Conservation (phyloP, 1,140 invertebrate species). For the Zaprionus lachaisei region DNA sequence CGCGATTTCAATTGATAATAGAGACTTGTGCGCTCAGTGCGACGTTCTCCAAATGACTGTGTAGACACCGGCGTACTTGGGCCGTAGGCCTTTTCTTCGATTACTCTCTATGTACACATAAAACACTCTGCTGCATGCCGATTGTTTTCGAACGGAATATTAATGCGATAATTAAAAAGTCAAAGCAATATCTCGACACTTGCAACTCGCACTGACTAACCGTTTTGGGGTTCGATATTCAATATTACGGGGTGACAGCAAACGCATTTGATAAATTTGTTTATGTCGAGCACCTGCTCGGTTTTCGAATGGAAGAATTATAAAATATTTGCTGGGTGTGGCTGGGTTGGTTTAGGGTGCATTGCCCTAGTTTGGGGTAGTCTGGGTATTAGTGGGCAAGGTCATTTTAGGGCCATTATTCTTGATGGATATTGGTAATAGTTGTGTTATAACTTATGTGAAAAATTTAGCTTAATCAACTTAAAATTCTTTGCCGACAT, state of each 20-base stretch:
- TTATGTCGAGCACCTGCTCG: constrained; percentile 23
- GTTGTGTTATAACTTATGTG: background rate
- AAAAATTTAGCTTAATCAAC: background rate
- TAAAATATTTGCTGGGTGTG: background rate
- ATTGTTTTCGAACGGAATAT: constrained; percentile 48
- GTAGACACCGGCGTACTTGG: background rate
- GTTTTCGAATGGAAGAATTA: constrained; percentile 41
- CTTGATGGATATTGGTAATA: background rate
- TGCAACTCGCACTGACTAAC: background rate
- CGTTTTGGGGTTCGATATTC: constrained; percentile 8
- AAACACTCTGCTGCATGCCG: background rate
- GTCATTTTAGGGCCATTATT: background rate
- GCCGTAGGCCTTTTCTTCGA: constrained; percentile 6
- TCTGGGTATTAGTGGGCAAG: background rate
- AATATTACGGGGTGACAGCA: background rate
- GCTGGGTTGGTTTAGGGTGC: background rate
- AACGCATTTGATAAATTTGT: constrained; percentile 2
- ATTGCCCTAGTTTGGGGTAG: constrained; percentile 25
- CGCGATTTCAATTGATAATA: constrained; percentile 4
- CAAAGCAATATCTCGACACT: constrained; percentile 27
- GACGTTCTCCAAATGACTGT: constrained; percentile 49
- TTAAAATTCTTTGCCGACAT: background rate
- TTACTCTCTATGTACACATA: constrained; percentile 12
- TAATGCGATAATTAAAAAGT: constrained; percentile 43
- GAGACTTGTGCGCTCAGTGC: background rate